Evolutionary conservation across 2,888 invertebrate genomes (phyloP).

Genomic region (Aromia moschata): DNA sequence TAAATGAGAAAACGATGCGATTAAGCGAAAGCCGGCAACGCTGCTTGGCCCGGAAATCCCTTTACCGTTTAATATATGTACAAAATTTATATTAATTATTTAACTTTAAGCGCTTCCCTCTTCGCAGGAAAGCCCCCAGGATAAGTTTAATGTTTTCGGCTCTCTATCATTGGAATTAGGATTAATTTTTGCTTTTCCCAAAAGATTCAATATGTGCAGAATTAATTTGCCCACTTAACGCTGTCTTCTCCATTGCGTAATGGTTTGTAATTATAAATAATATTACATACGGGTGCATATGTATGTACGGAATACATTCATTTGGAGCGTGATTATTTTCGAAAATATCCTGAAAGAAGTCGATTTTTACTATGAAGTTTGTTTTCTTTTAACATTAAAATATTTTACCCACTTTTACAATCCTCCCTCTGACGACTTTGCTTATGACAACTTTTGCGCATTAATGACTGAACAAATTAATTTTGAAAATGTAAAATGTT

Average conservation of each 20-base stretch:
- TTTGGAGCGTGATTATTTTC: background rate
- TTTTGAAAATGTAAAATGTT: no score
- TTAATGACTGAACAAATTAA: no score
- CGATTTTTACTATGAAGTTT: background rate
- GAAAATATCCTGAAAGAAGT: background rate
- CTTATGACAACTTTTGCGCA: no score
- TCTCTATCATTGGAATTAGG: conserved; percentile 33
- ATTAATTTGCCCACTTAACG: conserved; percentile 26
- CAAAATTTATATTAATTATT: conserved; percentile 43
- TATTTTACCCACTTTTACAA: no score
- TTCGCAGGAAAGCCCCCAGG: conserved; percentile 29
- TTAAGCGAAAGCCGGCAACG: conserved; percentile 3
- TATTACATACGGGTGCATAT: no score
- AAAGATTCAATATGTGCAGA: conserved; percentile 25
- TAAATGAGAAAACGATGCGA: background rate
- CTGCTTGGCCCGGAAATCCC: background rate
- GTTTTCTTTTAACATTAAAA: no score
- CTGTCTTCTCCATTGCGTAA: conserved; percentile 13
- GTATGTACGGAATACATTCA: no score
- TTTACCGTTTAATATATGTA: conserved; percentile 32
- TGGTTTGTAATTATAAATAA: conserved; percentile 20
- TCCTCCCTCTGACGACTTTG: no score
- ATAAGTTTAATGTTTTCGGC: conserved; percentile 34
- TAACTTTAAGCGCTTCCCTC: conserved; percentile 40
- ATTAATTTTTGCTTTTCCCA: conserved; percentile 39